These are phyloP conservation scores for Cyanoderma ruficeps DNA, from an alignment of 2,113 vertebrate species.

Conservation along the genomic window DNA sequence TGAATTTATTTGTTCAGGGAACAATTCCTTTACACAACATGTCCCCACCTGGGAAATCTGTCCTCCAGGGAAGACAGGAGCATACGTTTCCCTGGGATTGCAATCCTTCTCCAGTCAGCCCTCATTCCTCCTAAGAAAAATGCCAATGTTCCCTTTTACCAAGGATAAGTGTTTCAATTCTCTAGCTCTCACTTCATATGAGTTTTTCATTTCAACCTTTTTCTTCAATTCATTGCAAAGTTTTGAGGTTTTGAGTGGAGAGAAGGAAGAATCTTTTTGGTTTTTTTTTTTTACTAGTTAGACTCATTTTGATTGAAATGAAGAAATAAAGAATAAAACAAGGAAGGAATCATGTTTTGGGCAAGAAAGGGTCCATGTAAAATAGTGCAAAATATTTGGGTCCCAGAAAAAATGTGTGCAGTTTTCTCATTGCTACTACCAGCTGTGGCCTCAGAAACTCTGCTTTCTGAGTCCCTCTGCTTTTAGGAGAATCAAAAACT, in stretches of 20 bases:
- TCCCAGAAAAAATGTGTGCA: background rate
- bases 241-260: fast-evolving
- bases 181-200: background rate
- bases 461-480: background rate
- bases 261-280: fast-evolving
- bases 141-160: background rate
- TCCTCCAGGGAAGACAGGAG: background rate
- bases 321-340: background rate
- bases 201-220: background rate
- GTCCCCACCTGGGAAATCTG: background rate
- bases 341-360: background rate
- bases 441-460: background rate
- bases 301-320: background rate
- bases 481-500: background rate
- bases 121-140: background rate
- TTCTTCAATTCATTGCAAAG: background rate
- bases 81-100: background rate
- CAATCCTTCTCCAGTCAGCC: background rate
- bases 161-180: background rate
- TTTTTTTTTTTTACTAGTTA: background rate
- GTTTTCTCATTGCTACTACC: background rate
- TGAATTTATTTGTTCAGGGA: background rate
- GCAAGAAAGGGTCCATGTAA: background rate
- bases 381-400: background rate
- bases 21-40: background rate